A percentile compares a stretch with the other conserved stretches of the same genome.
These are phyloP conservation scores for Onychomys arenicola DNA, from an alignment of 2,797 vertebrate genomes.

Conservation along the genomic window DNA sequence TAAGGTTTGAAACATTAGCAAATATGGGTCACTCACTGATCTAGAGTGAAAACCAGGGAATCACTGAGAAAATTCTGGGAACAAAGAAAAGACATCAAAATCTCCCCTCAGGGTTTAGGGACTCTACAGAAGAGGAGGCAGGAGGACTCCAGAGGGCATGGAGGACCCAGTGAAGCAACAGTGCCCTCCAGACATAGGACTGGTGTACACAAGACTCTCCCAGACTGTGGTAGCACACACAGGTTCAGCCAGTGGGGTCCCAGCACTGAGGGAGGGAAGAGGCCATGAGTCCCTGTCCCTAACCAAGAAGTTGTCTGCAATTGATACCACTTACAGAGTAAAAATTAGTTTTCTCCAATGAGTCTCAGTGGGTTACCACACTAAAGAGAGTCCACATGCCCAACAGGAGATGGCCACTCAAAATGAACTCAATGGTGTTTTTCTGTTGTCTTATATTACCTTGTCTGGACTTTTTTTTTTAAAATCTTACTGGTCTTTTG, in stretches of 20 bases:
- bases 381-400: neutral
- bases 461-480: neutral
- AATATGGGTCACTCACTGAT: neutral
- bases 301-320: neutral
- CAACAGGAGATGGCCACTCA: neutral
- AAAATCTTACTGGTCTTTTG: neutral
- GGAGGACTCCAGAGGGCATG: neutral
- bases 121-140: neutral
- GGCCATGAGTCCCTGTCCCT: too few species aligned
- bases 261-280: neutral
- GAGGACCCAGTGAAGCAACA: neutral
- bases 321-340: neutral
- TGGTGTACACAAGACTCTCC: too few species aligned
- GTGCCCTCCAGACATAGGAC: neutral
- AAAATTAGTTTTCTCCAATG: neutral
- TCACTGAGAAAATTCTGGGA: neutral
- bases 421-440: neutral
- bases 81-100: neutral
- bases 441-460: neutral
- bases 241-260: neutral
- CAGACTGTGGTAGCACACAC: neutral
- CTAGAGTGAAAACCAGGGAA: neutral
- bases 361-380: neutral
- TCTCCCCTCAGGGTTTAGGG: neutral
- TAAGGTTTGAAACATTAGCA: neutral